Conservation (phyloP, 2,113 vertebrate species). For the Numida meleagris region DNA sequence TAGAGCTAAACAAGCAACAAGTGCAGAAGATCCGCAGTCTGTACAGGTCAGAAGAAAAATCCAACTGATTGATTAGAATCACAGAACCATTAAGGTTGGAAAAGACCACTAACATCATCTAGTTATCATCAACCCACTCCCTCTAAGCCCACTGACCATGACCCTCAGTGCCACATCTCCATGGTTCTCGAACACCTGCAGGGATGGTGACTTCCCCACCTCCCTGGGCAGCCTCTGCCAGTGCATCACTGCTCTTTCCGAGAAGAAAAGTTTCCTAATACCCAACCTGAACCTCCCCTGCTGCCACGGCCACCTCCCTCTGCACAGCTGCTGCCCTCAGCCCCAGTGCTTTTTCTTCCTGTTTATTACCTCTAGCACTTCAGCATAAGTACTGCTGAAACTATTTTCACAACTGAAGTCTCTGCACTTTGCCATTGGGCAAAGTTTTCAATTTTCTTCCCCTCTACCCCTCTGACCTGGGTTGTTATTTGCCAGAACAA, state of each 20-base stretch:
- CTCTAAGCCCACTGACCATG: too few relatives aligned
- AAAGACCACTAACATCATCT: too few relatives aligned
- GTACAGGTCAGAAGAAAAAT: neutral
- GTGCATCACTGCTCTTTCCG: too few relatives aligned
- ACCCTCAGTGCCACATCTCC: too few relatives aligned
- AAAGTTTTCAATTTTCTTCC: neutral
- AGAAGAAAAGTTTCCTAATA: too few relatives aligned
- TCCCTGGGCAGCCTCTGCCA: too few relatives aligned
- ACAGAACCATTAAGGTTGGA: too few relatives aligned
- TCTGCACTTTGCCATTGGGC: constrained; percentile 5
- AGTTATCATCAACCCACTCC: too few relatives aligned
- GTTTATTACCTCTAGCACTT: neutral
- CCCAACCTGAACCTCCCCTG: too few relatives aligned
- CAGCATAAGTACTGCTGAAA: neutral
- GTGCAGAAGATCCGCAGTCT: neutral
- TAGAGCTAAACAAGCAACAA: neutral
- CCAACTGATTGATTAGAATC: neutral
- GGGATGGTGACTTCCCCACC: too few relatives aligned
- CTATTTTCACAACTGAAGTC: neutral
- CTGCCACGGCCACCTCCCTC: neutral
- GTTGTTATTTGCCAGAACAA: constrained; percentile 39
- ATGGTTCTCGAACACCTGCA: too few relatives aligned
- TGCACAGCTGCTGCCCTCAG: neutral
- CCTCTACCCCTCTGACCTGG: neutral
- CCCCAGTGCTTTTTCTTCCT: neutral